A percentile compares a stretch with the other conserved stretches of the same genome.
Conservation (phyloP, 2,888 invertebrate species). For the Pseudococcus jackbeardsleyi region DNA sequence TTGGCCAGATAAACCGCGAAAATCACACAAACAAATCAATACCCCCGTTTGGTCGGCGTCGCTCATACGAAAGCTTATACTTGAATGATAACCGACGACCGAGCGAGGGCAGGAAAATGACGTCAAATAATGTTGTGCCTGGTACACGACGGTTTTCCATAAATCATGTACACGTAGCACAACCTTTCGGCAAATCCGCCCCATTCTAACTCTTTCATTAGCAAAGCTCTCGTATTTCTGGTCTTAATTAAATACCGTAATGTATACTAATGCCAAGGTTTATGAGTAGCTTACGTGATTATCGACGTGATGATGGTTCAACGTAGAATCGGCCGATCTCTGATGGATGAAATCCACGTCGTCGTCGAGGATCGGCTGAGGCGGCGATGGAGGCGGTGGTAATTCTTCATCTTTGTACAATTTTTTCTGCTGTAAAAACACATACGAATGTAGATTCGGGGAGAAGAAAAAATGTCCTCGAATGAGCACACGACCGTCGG, state of each 20-base stretch:
- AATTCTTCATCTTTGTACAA: conserved; percentile 68
- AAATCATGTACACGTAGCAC: conserved; percentile 48
- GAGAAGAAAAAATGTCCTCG: background rate
- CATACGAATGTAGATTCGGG: background rate
- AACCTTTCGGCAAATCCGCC: conserved; percentile 20
- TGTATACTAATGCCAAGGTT: background rate
- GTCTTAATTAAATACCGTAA: background rate
- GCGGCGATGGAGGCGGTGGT: conserved; percentile 66
- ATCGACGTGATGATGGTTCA: conserved; percentile 15
- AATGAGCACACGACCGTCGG: conserved; percentile 60
- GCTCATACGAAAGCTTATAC: background rate
- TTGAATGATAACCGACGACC: background rate
- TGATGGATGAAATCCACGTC: background rate
- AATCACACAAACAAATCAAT: conserved; percentile 17
- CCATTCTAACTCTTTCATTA: background rate
- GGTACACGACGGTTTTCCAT: conserved; percentile 58
- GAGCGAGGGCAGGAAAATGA: background rate
- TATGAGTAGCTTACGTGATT: background rate
- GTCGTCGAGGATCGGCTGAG: conserved; percentile 49
- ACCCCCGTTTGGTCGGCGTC: background rate
- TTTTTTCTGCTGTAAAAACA: conserved; percentile 69
- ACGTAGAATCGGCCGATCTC: background rate
- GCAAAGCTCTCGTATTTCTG: background rate
- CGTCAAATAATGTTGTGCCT: conserved; percentile 57
- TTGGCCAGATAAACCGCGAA: background rate